Evolutionary conservation across 2,888 invertebrate species (phyloP).

Genomic region (Drosophila nigricruria): DNA sequence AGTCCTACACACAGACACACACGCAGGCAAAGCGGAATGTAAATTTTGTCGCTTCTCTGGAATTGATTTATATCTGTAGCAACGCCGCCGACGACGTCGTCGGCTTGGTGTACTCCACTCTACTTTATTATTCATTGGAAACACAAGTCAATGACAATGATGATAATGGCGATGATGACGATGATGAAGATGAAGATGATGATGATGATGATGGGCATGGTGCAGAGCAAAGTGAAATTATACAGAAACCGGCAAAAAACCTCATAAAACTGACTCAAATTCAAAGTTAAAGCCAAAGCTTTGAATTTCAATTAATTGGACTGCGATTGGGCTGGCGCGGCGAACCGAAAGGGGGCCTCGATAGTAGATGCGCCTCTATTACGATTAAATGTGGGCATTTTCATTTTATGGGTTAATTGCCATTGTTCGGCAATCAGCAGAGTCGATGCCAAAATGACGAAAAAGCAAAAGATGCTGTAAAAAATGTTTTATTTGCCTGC

Average conservation of each 20-base stretch:
- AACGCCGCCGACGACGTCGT: constrained; percentile 16
- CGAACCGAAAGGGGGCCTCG: background rate
- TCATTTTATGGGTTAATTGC: constrained; percentile 78
- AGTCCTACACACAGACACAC: constrained; percentile 13
- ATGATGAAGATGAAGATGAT: constrained; percentile 11
- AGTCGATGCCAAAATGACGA: constrained; percentile 16
- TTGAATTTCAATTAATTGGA: constrained; percentile 77
- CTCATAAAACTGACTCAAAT: constrained; percentile 71
- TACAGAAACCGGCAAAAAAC: constrained; percentile 62
- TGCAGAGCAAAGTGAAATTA: constrained; percentile 61
- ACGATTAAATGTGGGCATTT: constrained; percentile 71
- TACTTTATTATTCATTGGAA: constrained; percentile 79
- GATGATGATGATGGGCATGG: constrained; percentile 21
- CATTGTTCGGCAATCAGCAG: constrained; percentile 76
- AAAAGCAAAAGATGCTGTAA: constrained; percentile 44
- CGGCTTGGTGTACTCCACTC: constrained; percentile 65
- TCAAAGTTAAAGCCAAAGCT: constrained; percentile 58
- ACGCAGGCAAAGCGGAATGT: constrained; percentile 67
- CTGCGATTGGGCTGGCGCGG: constrained; percentile 30
- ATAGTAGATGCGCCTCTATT: constrained; percentile 8
- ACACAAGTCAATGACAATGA: constrained; percentile 58
- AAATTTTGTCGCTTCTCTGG: constrained; percentile 78
- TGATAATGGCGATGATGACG: constrained; percentile 27
- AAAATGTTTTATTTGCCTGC: constrained; percentile 64
- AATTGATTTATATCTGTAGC: constrained; percentile 77